Conservation (phyloP, 2,113 vertebrate genomes). For the Podarcis muralis region DNA sequence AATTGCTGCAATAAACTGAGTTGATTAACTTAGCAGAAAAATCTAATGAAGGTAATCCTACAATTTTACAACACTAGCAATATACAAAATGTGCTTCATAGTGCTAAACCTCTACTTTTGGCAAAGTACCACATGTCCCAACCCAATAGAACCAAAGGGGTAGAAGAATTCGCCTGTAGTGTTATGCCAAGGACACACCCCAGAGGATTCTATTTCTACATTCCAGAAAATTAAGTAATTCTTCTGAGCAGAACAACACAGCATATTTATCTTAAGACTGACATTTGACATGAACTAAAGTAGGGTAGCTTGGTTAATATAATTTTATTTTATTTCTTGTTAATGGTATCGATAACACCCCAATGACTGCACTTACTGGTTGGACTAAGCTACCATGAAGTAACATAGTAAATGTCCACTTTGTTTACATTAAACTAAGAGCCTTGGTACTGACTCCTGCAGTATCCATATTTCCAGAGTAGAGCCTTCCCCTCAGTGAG, state of each 20-base stretch:
- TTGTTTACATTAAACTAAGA: too few relatives aligned
- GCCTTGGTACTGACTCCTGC: too few relatives aligned
- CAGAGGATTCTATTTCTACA: not conserved
- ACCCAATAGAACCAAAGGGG: not conserved
- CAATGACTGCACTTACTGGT: not conserved
- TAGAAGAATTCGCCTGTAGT: not conserved
- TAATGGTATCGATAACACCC: not conserved
- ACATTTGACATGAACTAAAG: not conserved
- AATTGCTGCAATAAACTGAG: not conserved
- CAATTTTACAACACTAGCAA: not conserved
- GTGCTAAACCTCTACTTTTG: not conserved
- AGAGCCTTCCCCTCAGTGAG: not conserved
- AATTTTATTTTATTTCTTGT: not conserved
- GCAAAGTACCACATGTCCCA: not conserved
- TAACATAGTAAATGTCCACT: not conserved
- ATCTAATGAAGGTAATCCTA: not conserved
- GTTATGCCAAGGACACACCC: not conserved
- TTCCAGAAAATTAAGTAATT: not conserved
- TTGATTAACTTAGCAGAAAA: fast-evolving
- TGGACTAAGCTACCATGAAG: not conserved
- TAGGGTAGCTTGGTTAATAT: not conserved
- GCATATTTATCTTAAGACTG: not conserved
- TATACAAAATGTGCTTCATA: fast-evolving
- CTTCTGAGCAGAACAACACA: not conserved
- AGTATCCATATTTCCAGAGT: not conserved